phyloP scores from a whole-genome alignment of 2,797 vertebrate genomes.

The Microhierax caerulescens region DNA sequence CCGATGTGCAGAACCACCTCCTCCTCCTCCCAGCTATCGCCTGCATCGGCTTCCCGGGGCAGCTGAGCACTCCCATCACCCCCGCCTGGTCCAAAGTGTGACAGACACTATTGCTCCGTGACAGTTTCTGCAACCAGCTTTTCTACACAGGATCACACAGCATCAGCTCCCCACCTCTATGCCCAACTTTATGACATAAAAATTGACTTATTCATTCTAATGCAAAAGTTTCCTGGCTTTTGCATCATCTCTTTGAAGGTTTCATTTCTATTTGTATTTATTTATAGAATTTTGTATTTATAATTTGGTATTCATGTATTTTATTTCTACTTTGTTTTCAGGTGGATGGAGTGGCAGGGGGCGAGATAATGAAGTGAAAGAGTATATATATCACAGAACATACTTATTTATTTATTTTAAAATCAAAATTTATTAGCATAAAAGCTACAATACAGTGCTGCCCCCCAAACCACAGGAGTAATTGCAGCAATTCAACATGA shows the following conservation, averaged over 20 bases:
- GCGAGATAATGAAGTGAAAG: neutral
- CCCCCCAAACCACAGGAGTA: neutral
- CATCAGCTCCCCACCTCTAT: neutral
- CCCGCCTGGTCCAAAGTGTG: fast-evolving
- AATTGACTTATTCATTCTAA: neutral
- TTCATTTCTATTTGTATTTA: neutral
- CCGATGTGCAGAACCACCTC: fast-evolving
- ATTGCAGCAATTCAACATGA: neutral
- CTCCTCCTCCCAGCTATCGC: too few species aligned
- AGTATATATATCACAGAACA: neutral
- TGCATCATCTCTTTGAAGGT: neutral
- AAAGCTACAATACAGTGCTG: neutral
- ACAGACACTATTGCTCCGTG: too few species aligned
- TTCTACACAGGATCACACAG: neutral
- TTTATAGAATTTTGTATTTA: neutral
- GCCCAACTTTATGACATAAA: neutral
- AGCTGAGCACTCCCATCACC: neutral
- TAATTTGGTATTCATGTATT: neutral
- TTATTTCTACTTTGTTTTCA: neutral
- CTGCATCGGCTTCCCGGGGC: neutral
- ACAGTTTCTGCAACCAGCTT: neutral
- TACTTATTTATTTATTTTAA: neutral
- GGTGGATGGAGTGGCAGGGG: neutral
- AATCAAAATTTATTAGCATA: neutral
- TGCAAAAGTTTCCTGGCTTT: neutral